Evolutionary conservation across 2,888 invertebrate genomes (phyloP), one percentile per base, ranked within the genome.

Genomic region (Pinctada fucata): DNA sequence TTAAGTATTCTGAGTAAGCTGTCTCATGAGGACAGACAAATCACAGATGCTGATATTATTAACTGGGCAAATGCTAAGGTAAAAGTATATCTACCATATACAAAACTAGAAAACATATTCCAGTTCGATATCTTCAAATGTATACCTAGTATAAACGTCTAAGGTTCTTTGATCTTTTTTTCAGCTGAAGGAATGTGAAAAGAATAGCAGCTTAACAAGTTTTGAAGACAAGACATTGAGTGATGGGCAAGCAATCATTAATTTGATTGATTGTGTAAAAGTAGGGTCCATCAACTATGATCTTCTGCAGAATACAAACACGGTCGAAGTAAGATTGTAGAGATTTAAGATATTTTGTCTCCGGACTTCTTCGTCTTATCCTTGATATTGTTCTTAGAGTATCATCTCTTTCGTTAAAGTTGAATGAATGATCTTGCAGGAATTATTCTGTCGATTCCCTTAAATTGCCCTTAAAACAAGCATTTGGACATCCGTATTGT

Each of bases 31-130:
- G 91, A 90, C 10, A 88, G 90, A 49, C 96, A 97, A 2, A 96
- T 99, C 88, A 97, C 97, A 5, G 99, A 99, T 93, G 96, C 95
- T 91, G 97, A 99, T 93, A 99, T 99, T 89, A 97, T 99, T 8
- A 95, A 95, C 82, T 99, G 99, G 99, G 99, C 97, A 49, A 99
- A 99, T 93, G 95, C 95, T 83, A 99, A 98, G 91, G 94, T 99
- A 82, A 58, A 31, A 31, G 31, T 31, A 31, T 31, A 31, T 31
- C 31, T 31, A 31, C 31, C 31, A 31, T 1, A 31, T 31, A 31
- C 31, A 31, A 31, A 31, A 31, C 31, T 31, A 31, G 31, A 31
- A 31, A 31, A 31, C 31, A 31, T 31, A 31, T 31, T 31, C 31
- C 31, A 31, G 31, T 31, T 31, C 31, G 31, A 31, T 31, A 31